Base-by-base conservation (phyloP, 92 coral and sea anemone species). In the Porites cylindrica region DNA sequence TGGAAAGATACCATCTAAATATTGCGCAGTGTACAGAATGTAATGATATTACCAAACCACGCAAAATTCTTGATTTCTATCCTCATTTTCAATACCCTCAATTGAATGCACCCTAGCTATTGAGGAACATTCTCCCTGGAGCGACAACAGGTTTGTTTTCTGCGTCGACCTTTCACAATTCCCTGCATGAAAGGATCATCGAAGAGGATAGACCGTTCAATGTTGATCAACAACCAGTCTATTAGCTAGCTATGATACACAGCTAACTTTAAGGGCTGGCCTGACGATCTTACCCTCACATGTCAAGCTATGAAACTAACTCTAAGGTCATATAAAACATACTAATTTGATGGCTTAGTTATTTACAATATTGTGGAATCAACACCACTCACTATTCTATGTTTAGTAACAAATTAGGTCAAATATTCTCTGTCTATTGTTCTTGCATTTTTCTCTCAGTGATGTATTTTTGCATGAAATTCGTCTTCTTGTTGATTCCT, bases 281-380 rank as follows among this genome's bases (percentile, higher is more conserved):
- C 47, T 38, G 66, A 8, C n/a, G 50, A 16, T 70, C 85, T 70
- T 59, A 16, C 20, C 61, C 52, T 13, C 51, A 66, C 67, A n/a
- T 67, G 51, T 65, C 18, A 76, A 70, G 20, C 29, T 83, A 83
- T 83, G 87, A 83, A 73, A 83, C 80, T 83, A 73, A 61, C 47
- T 83, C 52, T 83, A 62, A 63, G 74, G 65, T 54, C 64, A 75
- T 83, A 72, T 73, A 83, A 83, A 83, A 74, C 87, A 83, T 76
- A 72, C 79, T 71, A 82, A 60, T 10, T 56, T 62, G 66, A 82
- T 71, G 20, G 65, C 26, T 61, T 18, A 51, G 51, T 83, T 83
- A 83, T 83, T 73, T 83, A 83, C 87, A 83, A n/a, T 61, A 38
- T 38, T 38, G 38, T 74, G 87, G 66, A 74, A 83, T 83, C 87